These are phyloP conservation scores for Autographa pulchrina DNA, from an alignment of 2,888 invertebrate genomes.

Conservation along the genomic window DNA sequence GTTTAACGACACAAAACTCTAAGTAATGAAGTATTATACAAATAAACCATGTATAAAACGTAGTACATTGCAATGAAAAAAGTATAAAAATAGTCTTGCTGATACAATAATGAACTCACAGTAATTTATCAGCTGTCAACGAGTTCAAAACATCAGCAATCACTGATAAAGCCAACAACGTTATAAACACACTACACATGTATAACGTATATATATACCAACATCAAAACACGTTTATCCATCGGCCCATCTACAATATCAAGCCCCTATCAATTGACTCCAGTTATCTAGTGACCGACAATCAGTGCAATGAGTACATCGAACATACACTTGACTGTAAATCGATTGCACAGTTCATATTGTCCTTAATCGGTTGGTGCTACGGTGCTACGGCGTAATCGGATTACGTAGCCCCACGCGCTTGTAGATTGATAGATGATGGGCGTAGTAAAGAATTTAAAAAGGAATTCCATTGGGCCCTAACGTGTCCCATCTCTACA, in stretches of 20 bases:
- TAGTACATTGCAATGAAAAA: no score
- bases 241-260: neutral
- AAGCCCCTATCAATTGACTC: slow-evolving; percentile 37
- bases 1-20: no score
- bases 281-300: slow-evolving; percentile 34
- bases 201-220: neutral
- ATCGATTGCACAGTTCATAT: slow-evolving; percentile 55
- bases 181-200: neutral
- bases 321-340: slow-evolving; percentile 29
- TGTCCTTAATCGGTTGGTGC: slow-evolving; percentile 38
- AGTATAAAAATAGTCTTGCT: neutral
- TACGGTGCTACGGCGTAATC: slow-evolving; percentile 28
- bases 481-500: neutral
- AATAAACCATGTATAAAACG: no score
- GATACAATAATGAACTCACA: neutral
- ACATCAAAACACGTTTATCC: neutral
- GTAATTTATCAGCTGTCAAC: neutral
- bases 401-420: slow-evolving; percentile 37
- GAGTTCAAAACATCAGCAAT: slow-evolving; percentile 3
- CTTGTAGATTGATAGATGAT: neutral
- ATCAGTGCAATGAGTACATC: slow-evolving; percentile 34
- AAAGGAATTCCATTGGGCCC: neutral
- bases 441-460: neutral
- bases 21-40: no score
- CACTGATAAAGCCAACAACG: neutral